Conservation (phyloP, 2,888 invertebrate species). For the Cheilosia soror region DNA sequence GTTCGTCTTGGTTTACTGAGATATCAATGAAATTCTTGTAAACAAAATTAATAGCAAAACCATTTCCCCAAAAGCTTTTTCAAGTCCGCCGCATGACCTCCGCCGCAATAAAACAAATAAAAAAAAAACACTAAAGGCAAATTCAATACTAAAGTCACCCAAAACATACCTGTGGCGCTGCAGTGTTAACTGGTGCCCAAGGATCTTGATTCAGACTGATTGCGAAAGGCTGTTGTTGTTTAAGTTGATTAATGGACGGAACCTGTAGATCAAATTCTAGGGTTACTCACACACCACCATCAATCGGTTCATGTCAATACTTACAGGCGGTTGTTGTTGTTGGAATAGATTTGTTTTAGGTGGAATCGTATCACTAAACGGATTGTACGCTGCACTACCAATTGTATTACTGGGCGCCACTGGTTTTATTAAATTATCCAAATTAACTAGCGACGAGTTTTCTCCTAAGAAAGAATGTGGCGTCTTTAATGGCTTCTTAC, state of each 20-base stretch:
- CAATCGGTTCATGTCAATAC: constrained; percentile 59
- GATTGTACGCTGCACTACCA: constrained; percentile 82
- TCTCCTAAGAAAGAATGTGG: constrained; percentile 98
- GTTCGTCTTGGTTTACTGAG: too few relatives aligned
- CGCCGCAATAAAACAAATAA: not conserved
- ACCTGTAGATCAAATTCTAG: constrained; percentile 78
- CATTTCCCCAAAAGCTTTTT: too few relatives aligned
- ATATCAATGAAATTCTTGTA: too few relatives aligned
- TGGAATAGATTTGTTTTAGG: constrained; percentile 86
- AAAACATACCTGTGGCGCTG: constrained; percentile 81
- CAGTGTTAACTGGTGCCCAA: constrained; percentile 82
- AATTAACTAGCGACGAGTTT: constrained; percentile 97
- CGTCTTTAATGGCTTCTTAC: constrained; percentile 87
- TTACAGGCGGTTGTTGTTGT: constrained; percentile 84
- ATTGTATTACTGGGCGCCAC: constrained; percentile 80
- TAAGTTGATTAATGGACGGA: constrained; percentile 84
- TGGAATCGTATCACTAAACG: constrained; percentile 83
- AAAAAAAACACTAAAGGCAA: not conserved
- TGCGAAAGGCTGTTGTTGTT: constrained; percentile 83
- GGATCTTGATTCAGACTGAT: constrained; percentile 84
- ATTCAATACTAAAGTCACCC: not conserved
- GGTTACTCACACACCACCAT: constrained; percentile 28
- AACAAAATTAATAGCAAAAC: too few relatives aligned
- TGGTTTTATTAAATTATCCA: constrained; percentile 96
- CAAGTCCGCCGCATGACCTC: not conserved